phyloP scores from a whole-genome alignment of 2,888 invertebrate species.

The Podotricha telesiphe region DNA sequence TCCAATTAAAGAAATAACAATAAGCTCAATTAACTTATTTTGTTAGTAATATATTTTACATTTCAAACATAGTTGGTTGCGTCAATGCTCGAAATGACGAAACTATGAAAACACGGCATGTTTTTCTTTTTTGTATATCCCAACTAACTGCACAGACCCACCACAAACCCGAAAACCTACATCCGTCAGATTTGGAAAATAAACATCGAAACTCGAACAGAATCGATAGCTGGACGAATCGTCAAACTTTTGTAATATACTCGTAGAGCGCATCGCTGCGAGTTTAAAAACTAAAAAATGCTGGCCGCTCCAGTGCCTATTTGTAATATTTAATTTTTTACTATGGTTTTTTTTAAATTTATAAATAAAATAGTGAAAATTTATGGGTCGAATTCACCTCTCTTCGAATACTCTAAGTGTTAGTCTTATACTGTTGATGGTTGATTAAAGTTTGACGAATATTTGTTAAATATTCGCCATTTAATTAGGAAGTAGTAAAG shows the following conservation, averaged over 20 bases:
- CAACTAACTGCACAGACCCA: constrained; percentile 58
- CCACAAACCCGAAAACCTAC: constrained; percentile 81
- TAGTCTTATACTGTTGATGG: too few species aligned
- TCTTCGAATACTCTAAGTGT: not conserved
- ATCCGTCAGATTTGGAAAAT: constrained; percentile 73
- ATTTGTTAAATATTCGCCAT: too few species aligned
- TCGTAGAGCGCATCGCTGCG: constrained; percentile 42
- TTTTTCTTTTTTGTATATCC: constrained; percentile 42
- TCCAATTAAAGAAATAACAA: too few species aligned
- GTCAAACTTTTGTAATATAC: constrained; percentile 80
- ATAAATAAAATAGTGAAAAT: not conserved
- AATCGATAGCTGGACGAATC: constrained; percentile 74
- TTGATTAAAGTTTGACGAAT: too few species aligned
- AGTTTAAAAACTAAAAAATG: constrained; percentile 46
- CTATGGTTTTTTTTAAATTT: not conserved
- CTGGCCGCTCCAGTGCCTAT: not conserved
- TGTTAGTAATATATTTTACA: not conserved
- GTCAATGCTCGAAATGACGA: constrained; percentile 63
- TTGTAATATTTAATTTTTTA: not conserved
- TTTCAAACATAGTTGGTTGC: constrained; percentile 32
- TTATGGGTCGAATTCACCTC: not conserved
- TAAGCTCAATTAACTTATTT: too few species aligned
- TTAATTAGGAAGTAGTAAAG: too few species aligned
- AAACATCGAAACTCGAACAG: constrained; percentile 68
- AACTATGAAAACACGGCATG: constrained; percentile 45